phyloP scores from a whole-genome alignment of 2,888 invertebrate species.

The Dioctria linearis region DNA sequence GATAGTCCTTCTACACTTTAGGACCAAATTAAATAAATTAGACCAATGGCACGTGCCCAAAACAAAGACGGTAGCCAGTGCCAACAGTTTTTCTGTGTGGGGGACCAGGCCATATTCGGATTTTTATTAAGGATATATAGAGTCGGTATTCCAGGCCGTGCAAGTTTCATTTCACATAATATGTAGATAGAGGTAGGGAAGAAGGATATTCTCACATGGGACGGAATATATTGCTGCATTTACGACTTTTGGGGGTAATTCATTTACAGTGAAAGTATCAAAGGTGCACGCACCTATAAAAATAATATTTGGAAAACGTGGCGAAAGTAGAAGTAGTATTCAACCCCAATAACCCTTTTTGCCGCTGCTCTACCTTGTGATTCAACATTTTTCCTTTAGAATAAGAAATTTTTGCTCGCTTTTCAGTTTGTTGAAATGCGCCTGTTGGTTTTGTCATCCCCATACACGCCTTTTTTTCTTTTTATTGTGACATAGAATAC shows the following conservation, averaged over 20 bases:
- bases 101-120: conserved; percentile 22
- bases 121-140: conserved; percentile 39
- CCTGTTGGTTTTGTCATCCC: conserved; percentile 21
- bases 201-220: not conserved
- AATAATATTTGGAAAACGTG: conserved; percentile 30
- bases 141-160: conserved; percentile 1
- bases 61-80: conserved; percentile 24
- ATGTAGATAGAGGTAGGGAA: not conserved
- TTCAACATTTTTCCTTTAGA: conserved; percentile 18
- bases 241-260: conserved; percentile 37
- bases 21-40: conserved; percentile 53
- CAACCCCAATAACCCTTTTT: conserved; percentile 16
- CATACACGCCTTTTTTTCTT: conserved; percentile 31
- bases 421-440: conserved; percentile 10
- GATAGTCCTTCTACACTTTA: conserved; percentile 46
- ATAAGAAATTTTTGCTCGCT: not conserved
- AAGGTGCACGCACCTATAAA: conserved; percentile 52
- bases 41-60: conserved; percentile 44
- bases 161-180: conserved; percentile 5
- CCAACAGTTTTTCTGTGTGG: conserved; percentile 10
- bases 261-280: conserved; percentile 20
- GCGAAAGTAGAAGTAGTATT: conserved; percentile 13
- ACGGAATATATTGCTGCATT: conserved; percentile 41
- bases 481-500: conserved; percentile 49
- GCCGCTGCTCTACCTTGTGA: not conserved